phyloP scores from a whole-genome alignment of 2,113 vertebrate genomes.

The Channa argus region DNA sequence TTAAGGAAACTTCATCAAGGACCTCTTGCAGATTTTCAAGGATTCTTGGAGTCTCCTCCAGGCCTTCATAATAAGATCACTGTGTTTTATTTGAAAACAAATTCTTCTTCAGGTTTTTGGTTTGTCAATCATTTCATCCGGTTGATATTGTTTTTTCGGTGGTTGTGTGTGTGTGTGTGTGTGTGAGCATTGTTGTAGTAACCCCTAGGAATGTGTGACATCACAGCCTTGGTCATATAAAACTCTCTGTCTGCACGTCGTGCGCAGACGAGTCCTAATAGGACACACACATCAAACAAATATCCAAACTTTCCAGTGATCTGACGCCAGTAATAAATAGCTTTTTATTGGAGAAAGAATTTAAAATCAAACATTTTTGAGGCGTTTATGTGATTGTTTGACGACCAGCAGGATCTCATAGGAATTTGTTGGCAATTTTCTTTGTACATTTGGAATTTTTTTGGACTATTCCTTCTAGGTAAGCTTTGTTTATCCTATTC shows the following conservation, averaged over 20 bases:
- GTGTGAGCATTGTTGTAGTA: conserved; percentile 38
- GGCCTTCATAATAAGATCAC: neutral
- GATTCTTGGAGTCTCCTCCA: neutral
- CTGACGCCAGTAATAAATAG: neutral
- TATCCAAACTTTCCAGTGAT: neutral
- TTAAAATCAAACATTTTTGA: neutral
- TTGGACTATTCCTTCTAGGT: conserved; percentile 37
- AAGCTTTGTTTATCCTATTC: neutral
- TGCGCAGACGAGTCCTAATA: conserved; percentile 58
- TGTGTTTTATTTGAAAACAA: neutral
- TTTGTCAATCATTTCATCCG: too few species aligned
- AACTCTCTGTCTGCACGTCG: neutral
- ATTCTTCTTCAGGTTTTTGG: neutral
- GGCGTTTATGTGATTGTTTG: neutral
- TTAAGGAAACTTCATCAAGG: neutral
- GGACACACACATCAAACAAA: conserved; percentile 44
- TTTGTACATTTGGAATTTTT: neutral
- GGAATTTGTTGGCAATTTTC: conserved; percentile 1
- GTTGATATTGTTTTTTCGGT: neutral
- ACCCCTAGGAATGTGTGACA: conserved; percentile 70
- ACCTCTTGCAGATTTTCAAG: neutral
- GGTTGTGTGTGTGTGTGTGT: conserved; percentile 32
- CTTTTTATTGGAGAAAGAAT: neutral
- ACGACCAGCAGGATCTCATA: conserved; percentile 18
- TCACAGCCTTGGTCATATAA: conserved; percentile 39